Conservation (phyloP, 1,140 invertebrate genomes). For the Hestina assimilis region DNA sequence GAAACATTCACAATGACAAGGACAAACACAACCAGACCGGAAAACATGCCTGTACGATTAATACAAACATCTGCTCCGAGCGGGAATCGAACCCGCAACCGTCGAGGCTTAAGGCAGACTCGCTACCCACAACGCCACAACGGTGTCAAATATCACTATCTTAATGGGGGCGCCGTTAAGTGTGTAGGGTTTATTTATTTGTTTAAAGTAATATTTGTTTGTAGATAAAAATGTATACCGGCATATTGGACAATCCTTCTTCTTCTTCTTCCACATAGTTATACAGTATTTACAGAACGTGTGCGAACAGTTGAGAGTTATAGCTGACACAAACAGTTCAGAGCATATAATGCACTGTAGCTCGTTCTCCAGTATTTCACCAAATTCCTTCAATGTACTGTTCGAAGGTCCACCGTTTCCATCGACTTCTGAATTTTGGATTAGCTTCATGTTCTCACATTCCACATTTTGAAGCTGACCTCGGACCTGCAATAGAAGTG, state of each 20-base stretch:
- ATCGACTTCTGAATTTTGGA: slow-evolving; percentile 42
- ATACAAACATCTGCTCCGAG: too few species aligned
- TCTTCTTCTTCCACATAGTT: slow-evolving; percentile 84
- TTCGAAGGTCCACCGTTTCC: not conserved
- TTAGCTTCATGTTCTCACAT: slow-evolving; percentile 61
- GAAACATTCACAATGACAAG: too few species aligned
- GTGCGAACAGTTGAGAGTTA: slow-evolving; percentile 87
- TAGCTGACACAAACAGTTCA: slow-evolving; percentile 86
- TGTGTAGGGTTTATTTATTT: too few species aligned
- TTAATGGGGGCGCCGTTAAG: too few species aligned
- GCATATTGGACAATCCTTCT: slow-evolving; percentile 87
- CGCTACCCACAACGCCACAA: too few species aligned
- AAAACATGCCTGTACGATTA: too few species aligned
- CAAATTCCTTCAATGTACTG: slow-evolving; percentile 78
- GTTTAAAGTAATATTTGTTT: too few species aligned
- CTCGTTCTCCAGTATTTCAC: slow-evolving; percentile 85
- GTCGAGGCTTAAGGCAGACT: too few species aligned
- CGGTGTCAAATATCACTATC: too few species aligned
- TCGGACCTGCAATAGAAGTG: slow-evolving; percentile 48
- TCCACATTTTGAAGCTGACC: slow-evolving; percentile 64
- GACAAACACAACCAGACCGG: too few species aligned
- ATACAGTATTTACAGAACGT: slow-evolving; percentile 89
- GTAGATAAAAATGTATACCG: slow-evolving; percentile 51
- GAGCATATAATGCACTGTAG: slow-evolving; percentile 88
- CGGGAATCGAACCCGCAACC: too few species aligned